phyloP scores from a whole-genome alignment of 2,888 invertebrate species.

The Polia nebulosa region DNA sequence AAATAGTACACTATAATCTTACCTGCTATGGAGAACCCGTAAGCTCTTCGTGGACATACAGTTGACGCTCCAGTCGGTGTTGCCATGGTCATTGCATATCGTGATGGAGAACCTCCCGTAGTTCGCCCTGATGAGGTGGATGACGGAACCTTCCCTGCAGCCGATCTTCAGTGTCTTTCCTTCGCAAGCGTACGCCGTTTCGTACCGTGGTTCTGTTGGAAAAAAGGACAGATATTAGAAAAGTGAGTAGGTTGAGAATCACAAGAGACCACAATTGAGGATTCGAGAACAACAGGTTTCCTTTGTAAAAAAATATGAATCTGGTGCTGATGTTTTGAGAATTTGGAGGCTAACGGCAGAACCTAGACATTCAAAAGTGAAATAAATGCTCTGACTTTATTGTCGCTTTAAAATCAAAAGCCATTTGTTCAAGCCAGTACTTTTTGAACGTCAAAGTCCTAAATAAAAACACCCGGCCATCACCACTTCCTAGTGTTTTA shows the following conservation, averaged over 20 bases:
- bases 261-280: no score
- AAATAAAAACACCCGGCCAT: no score
- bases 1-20: constrained; percentile 54
- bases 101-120: constrained; percentile 98
- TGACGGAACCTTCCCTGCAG: constrained; percentile 97
- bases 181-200: constrained; percentile 98
- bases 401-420: no score
- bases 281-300: no score
- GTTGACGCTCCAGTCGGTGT: constrained; percentile 99
- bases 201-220: constrained; percentile 94
- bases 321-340: no score
- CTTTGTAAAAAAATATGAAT: no score
- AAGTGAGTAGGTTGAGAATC: background rate
- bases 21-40: constrained; percentile 97
- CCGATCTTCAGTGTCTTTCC: constrained; percentile 97
- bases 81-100: constrained; percentile 98
- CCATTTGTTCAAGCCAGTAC: no score
- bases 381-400: no score
- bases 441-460: no score
- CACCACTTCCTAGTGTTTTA: no score
- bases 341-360: no score
- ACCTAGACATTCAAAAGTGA: no score
- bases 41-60: constrained; percentile 98
- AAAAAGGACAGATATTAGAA: constrained; percentile 2
- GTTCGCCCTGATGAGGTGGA: constrained; percentile 98